Conservation (phyloP, 2,888 invertebrate species). For the Lasioglossum oenotherae region DNA sequence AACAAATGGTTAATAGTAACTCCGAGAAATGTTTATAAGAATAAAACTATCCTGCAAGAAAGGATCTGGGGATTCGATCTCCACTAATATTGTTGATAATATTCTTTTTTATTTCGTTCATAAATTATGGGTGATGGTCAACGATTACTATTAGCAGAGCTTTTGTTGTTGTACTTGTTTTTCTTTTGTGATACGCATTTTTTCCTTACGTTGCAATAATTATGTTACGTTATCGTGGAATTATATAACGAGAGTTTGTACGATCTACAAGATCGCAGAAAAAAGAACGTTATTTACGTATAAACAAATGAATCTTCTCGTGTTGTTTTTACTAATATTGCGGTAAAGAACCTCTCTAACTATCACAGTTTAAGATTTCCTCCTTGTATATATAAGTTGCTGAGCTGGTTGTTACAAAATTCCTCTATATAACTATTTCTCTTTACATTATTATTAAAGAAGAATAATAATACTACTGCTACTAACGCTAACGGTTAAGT, state of each 20-base stretch:
- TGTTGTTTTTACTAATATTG: slow-evolving; percentile 42
- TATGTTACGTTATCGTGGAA: slow-evolving; percentile 15
- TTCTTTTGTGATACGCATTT: slow-evolving; percentile 7
- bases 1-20: slow-evolving; percentile 6
- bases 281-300: slow-evolving; percentile 13
- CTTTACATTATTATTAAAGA: slow-evolving; percentile 55
- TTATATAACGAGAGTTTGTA: not conserved
- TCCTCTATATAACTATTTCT: slow-evolving; percentile 63
- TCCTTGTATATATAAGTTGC: slow-evolving; percentile 51
- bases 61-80: not conserved
- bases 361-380: slow-evolving; percentile 38
- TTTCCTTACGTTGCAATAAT: not conserved
- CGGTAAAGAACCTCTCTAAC: slow-evolving; percentile 16
- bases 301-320: slow-evolving; percentile 8
- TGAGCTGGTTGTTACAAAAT: slow-evolving; percentile 52
- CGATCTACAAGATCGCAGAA: slow-evolving; percentile 5
- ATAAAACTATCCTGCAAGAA: not conserved
- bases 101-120: slow-evolving; percentile 8
- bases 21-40: slow-evolving; percentile 6
- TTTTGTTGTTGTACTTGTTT: not conserved
- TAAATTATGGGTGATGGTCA: slow-evolving; percentile 30
- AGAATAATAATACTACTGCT: slow-evolving; percentile 36
- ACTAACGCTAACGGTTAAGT: slow-evolving; percentile 53
- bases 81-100: slow-evolving; percentile 17
- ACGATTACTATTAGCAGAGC: slow-evolving; percentile 1